Base-by-base conservation (phyloP, 2,113 vertebrate genomes). In the Oreamnos americanus region DNA sequence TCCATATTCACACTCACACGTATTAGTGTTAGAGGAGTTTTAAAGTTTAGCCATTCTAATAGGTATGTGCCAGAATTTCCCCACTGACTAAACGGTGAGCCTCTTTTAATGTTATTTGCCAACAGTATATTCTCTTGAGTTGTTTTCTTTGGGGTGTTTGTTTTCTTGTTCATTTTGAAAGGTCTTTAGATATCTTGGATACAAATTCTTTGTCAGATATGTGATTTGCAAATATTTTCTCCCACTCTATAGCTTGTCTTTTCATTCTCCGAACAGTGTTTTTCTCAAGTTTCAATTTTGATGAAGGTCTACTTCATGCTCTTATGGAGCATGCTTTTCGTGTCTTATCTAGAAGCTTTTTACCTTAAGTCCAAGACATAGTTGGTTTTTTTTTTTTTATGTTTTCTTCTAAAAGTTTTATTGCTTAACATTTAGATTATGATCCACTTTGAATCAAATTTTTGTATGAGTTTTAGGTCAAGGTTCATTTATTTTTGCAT, bases 401-500 rank as follows among this genome's bases (percentile, higher is more conserved):
- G 47, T 82, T 96, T 91, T 94, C 84, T 53, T 96, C 57, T 86
- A 58, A 64, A 87, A 82, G 49, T 87, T 90, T 62, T 78, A 87
- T 43, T 62, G 78, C 14, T 89, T 89, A 89, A 92, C 84, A 79
- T 78, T 79, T 87, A 88, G 33, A 36, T 93, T 91, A 76, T 64
- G 23, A 64, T 43, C 33, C 36, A 94, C 33, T 97, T 93, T 78
- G 5, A 62, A 45, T 83, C 33, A 64, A 64, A 64, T 74, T 85
- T 96, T 49, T 79, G 6, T 90, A 23, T 45, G 39, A 90, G 30
- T 58, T 86, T 85, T 82, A 71, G 14, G 13, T 90, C 67, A 93
- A 58, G 17, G 43, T 91, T 97, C 67, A 55, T 39, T 84, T 93
- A 93, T 92, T 95, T 92, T 95, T 95, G 33, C 33, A 79, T 43